These are phyloP conservation scores for Mus spicilegus DNA, from an alignment of 2,113 vertebrate species.

Conservation along the genomic window DNA sequence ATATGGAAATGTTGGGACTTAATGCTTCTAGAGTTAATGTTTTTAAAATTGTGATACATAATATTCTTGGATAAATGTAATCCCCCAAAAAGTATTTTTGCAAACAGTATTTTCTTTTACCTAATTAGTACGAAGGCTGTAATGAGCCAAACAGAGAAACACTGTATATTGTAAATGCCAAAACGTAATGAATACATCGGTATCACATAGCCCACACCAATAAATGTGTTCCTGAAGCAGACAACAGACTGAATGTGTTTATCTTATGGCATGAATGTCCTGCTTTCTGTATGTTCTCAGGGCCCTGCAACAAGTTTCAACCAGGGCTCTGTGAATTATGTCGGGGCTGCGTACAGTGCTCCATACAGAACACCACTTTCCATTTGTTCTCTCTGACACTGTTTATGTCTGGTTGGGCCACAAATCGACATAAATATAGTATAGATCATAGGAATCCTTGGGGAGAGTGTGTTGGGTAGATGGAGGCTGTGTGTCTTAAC, in stretches of 20 bases:
- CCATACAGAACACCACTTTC: background rate
- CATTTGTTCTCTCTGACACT: slow-evolving; percentile 75
- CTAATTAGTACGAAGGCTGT: slow-evolving; percentile 53
- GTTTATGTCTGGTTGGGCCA: slow-evolving; percentile 61
- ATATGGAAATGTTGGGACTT: slow-evolving; percentile 74
- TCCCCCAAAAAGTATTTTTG: slow-evolving; percentile 71
- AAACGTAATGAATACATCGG: slow-evolving; percentile 65
- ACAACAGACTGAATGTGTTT: slow-evolving; percentile 61
- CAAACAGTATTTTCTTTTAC: slow-evolving; percentile 74
- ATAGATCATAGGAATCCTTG: background rate
- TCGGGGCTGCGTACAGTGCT: background rate
- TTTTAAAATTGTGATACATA: slow-evolving; percentile 78
- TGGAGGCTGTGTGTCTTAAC: background rate
- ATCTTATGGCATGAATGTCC: slow-evolving; percentile 53
- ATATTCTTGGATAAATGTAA: slow-evolving; percentile 76
- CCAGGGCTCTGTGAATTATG: background rate
- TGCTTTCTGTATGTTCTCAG: slow-evolving; percentile 50
- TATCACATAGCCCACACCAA: slow-evolving; percentile 46
- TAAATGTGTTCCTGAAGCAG: slow-evolving; percentile 59
- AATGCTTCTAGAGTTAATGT: slow-evolving; percentile 68
- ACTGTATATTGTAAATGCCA: slow-evolving; percentile 72
- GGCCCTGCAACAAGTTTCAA: slow-evolving; percentile 51
- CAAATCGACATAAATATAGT: slow-evolving; percentile 44
- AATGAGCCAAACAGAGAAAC: slow-evolving; percentile 74
- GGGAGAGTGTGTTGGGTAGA: background rate